Percentiles rank a stretch among this genome's conserved stretches.
These are phyloP conservation scores for Struthidea cinerea DNA, from an alignment of 2,113 vertebrate genomes.

Conservation along the genomic window DNA sequence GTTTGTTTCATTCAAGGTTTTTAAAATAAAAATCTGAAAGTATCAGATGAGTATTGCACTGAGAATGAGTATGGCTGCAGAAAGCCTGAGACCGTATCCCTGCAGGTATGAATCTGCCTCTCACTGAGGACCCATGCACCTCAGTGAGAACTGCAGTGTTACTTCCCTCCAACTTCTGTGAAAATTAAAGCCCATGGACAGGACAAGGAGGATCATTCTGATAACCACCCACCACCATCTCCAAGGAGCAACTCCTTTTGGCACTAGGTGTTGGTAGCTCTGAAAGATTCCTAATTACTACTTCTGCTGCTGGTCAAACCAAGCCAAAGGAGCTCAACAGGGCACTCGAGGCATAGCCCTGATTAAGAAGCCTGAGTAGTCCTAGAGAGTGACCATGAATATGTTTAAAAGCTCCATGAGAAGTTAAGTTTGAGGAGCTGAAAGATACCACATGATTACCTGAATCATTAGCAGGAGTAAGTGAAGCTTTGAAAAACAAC, in stretches of 20 bases:
- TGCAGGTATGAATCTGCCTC: not conserved
- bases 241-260: not conserved
- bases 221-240: not conserved
- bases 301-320: not conserved
- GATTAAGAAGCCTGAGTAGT: not conserved
- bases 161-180: not conserved
- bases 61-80: not conserved
- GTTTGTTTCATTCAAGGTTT: not conserved
- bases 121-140: too few species aligned
- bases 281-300: not conserved
- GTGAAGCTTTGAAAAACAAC: not conserved
- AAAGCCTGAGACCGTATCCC: not conserved
- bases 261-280: not conserved
- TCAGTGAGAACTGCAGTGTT: not conserved
- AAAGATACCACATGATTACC: not conserved
- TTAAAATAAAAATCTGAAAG: not conserved
- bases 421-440: not conserved
- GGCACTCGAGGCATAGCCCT: fast-evolving
- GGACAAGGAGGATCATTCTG: not conserved
- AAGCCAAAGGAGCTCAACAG: not conserved
- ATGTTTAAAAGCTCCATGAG: not conserved
- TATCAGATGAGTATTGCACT: not conserved
- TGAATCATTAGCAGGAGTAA: not conserved
- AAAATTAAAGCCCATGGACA: not conserved
- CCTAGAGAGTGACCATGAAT: not conserved